Conservation (phyloP, 35 echinoderm and acorn worm species). For the Ptychodera flava region DNA sequence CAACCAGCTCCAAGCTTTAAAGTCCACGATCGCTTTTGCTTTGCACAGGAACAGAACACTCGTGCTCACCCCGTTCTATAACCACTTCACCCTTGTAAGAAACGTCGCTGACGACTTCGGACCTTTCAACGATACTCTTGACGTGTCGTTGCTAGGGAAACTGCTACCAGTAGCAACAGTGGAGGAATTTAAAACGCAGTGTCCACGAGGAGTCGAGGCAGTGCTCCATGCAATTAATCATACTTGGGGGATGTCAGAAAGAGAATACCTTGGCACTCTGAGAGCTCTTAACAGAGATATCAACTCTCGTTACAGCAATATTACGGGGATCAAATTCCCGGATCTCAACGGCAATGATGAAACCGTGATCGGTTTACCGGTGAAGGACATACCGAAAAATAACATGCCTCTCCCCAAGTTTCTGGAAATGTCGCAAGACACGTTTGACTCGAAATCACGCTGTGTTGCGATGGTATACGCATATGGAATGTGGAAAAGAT, state of each 20-base stretch:
- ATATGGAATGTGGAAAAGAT: conserved; percentile 31
- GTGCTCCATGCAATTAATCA: conserved; percentile 24
- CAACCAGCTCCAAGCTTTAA: conserved; percentile 49
- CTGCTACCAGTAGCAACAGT: conserved; percentile 18
- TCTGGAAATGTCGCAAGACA: conserved; percentile 22
- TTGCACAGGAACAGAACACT: conserved; percentile 33
- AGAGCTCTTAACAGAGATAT: not conserved
- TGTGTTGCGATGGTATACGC: conserved; percentile 42
- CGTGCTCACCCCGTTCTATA: conserved; percentile 48
- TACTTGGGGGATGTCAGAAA: conserved; percentile 1
- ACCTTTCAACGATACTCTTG: conserved; percentile 33
- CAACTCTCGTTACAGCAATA: conserved; percentile 5
- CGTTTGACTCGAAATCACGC: not conserved
- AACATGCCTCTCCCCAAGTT: not conserved
- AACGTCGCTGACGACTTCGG: not conserved
- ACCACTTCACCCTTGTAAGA: conserved; percentile 20
- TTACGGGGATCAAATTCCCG: conserved; percentile 21
- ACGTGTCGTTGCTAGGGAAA: not conserved
- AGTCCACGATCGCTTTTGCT: conserved; percentile 23
- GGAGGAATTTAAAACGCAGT: conserved; percentile 25
- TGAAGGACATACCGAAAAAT: not conserved
- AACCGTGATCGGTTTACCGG: conserved; percentile 18
- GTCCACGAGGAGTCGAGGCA: conserved; percentile 7
- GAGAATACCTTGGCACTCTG: not conserved
- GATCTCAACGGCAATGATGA: not conserved